Conservation (phyloP, 2,113 vertebrate genomes). For the Piprites chloris region DNA sequence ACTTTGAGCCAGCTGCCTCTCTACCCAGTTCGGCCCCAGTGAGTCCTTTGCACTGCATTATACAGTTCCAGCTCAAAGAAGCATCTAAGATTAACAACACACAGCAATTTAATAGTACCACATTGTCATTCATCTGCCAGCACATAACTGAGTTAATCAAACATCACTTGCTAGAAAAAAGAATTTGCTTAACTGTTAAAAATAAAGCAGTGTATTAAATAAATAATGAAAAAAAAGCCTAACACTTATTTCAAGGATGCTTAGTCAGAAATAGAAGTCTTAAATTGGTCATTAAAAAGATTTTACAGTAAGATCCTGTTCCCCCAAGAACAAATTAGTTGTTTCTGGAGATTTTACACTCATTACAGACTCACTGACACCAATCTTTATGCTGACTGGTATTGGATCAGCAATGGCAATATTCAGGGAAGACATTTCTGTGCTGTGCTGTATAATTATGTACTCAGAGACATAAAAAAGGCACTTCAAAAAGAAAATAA, state of each 20-base stretch:
- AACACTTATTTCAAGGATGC: neutral
- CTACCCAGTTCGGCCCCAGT: neutral
- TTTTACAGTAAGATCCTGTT: neutral
- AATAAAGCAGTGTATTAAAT: neutral
- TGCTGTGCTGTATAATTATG: neutral
- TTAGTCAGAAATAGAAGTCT: neutral
- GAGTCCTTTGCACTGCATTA: neutral
- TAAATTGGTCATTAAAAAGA: neutral
- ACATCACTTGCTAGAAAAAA: neutral
- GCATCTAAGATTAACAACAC: neutral
- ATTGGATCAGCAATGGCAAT: neutral
- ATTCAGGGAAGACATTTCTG: neutral
- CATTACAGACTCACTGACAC: neutral
- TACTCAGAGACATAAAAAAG: neutral
- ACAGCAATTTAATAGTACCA: neutral
- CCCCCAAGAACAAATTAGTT: neutral
- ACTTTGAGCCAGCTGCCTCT: neutral
- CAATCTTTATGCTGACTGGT: neutral
- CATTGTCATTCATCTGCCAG: neutral
- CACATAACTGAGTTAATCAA: neutral
- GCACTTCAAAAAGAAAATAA: neutral
- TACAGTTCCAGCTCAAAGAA: neutral
- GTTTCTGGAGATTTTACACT: neutral
- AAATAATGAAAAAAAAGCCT: neutral
- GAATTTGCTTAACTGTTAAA: neutral